Evolutionary conservation across 2,888 invertebrate species (phyloP).

Genomic region (Marasmarcha lunaedactyla): DNA sequence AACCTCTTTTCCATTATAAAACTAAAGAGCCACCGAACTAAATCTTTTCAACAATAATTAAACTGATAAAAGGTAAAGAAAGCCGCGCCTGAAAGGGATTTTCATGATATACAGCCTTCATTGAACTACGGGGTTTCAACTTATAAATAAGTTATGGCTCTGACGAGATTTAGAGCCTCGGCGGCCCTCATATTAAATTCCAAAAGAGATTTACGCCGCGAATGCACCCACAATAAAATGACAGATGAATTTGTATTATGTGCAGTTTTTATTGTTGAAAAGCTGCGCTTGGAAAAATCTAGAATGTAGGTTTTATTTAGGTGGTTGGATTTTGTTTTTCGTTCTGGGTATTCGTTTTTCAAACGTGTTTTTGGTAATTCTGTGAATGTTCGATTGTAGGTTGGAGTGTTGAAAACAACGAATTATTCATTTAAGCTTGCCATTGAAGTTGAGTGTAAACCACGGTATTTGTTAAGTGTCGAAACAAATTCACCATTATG

Average conservation of each 20-base stretch:
- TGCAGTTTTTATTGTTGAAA: conserved; percentile 1
- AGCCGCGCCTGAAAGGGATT: conserved; percentile 11
- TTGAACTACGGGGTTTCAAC: conserved; percentile 2
- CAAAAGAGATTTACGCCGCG: conserved; percentile 9
- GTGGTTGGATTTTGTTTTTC: no score
- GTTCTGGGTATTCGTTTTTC: no score
- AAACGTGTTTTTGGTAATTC: no score
- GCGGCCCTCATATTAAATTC: conserved; percentile 10
- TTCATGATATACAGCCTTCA: conserved; percentile 1
- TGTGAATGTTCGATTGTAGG: no score
- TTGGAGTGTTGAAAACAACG: no score
- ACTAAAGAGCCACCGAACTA: not conserved
- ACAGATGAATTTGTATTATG: conserved; percentile 6
- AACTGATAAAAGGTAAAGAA: conserved; percentile 8
- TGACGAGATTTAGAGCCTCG: conserved; percentile 8
- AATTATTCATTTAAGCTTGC: no score
- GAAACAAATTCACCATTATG: no score
- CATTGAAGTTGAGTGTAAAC: no score
- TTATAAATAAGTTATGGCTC: conserved; percentile 13
- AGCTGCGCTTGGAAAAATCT: no score
- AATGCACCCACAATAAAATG: conserved; percentile 3
- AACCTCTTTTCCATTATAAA: no score
- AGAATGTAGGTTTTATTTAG: no score
- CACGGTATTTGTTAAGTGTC: no score
- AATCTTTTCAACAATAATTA: conserved; percentile 10